These are phyloP conservation scores for Agriopis marginaria DNA, from an alignment of 2,888 invertebrate genomes.

Conservation along the genomic window DNA sequence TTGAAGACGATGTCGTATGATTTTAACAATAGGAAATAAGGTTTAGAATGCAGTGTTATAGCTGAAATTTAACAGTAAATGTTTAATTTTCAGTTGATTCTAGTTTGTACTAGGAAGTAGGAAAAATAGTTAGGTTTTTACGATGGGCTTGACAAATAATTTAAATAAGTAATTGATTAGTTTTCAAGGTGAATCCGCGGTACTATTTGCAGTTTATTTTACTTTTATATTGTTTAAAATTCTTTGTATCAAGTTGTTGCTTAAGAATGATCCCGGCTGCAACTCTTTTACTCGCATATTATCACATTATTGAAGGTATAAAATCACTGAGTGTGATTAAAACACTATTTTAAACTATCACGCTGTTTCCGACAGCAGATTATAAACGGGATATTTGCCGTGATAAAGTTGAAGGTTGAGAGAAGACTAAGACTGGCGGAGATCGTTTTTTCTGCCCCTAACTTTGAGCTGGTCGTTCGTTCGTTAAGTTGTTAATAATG, in stretches of 20 bases:
- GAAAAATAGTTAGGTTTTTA: slow-evolving; percentile 11
- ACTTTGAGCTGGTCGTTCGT: too few relatives aligned
- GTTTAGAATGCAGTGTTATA: slow-evolving; percentile 1
- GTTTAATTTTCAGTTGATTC: neutral
- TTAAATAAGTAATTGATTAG: slow-evolving; percentile 21
- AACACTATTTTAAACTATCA: too few relatives aligned
- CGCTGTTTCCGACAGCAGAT: too few relatives aligned
- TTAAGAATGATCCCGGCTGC: neutral
- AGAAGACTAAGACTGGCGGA: too few relatives aligned
- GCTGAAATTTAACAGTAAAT: neutral
- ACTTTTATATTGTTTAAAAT: neutral
- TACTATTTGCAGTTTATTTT: slow-evolving; percentile 2
- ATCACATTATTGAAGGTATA: too few relatives aligned
- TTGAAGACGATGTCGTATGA: neutral
- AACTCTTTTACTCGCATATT: neutral
- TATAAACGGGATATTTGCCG: too few relatives aligned
- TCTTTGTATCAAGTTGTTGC: neutral
- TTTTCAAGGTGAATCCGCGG: slow-evolving; percentile 21
- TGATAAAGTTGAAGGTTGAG: too few relatives aligned
- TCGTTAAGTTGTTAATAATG: too few relatives aligned
- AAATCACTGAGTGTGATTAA: too few relatives aligned
- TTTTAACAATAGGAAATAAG: neutral
- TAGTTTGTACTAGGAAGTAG: slow-evolving; percentile 20
- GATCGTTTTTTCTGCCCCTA: too few relatives aligned
- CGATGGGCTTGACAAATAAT: slow-evolving; percentile 19